Percentiles rank a stretch among this genome's conserved stretches.
Evolutionary conservation across 2,113 vertebrate species (phyloP).

Genomic region (Synodontis membranacea): DNA sequence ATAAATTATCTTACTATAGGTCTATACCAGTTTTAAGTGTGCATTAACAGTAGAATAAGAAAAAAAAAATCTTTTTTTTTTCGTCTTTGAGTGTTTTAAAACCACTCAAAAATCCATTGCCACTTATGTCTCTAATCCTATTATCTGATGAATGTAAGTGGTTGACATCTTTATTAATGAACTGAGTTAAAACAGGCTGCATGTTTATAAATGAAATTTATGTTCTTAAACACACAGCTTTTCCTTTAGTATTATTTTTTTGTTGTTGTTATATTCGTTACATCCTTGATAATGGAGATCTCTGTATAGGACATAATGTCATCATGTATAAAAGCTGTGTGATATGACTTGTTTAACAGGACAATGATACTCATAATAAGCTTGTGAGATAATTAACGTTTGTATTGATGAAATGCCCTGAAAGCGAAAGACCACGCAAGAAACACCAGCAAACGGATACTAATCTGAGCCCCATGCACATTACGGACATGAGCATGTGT

Average conservation of each 20-base stretch:
- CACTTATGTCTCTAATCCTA: neutral
- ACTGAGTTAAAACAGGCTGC: conserved; percentile 18
- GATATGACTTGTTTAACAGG: neutral
- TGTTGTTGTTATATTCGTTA: neutral
- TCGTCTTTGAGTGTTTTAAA: neutral
- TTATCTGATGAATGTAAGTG: conserved; percentile 40
- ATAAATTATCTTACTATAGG: neutral
- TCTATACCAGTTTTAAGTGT: conserved; percentile 1
- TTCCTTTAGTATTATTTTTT: neutral
- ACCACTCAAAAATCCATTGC: neutral
- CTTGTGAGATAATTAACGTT: neutral
- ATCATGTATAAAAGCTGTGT: neutral
- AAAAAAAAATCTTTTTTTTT: neutral
- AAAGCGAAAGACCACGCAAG: neutral
- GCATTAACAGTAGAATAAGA: conserved; percentile 10
- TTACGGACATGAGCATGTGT: too few species aligned
- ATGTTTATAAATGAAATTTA: conserved; percentile 33
- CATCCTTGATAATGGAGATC: neutral
- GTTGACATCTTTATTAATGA: conserved; percentile 22
- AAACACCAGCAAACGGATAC: conserved; percentile 28
- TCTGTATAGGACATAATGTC: neutral
- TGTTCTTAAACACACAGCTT: neutral
- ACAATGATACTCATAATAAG: neutral
- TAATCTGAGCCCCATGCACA: neutral
- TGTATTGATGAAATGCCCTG: neutral